Percentiles rank a stretch among this genome's conserved stretches.
phyloP scores from a whole-genome alignment of 1,140 invertebrate genomes.

The Trichonephila clavipes region DNA sequence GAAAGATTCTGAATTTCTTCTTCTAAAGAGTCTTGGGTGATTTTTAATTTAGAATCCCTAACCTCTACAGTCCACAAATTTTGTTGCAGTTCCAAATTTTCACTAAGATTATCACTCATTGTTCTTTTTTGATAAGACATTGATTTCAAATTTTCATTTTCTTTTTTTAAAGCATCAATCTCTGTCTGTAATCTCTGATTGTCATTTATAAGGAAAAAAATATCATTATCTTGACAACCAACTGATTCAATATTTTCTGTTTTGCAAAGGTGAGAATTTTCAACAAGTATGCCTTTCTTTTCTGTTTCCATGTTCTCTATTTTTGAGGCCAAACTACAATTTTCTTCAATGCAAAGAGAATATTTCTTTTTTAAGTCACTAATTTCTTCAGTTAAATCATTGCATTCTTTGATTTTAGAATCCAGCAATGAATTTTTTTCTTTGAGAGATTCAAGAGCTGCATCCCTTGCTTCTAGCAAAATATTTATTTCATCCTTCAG shows the following conservation, averaged over 20 bases:
- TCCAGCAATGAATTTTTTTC: not conserved
- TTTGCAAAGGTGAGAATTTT: conserved; percentile 34
- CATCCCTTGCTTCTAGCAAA: conserved; percentile 48
- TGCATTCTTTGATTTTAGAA: conserved; percentile 6
- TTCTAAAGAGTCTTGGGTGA: not conserved
- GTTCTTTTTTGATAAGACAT: not conserved
- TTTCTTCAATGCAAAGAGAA: conserved; percentile 49
- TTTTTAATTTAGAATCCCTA: not conserved
- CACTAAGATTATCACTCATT: not conserved
- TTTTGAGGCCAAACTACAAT: conserved; percentile 41
- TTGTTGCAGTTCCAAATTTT: not conserved
- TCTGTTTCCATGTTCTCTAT: conserved; percentile 27
- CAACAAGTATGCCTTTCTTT: not conserved
- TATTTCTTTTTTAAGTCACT: conserved; percentile 52
- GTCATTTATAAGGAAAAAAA: conserved; percentile 43
- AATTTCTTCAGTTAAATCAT: conserved; percentile 3
- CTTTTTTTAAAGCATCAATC: conserved; percentile 5
- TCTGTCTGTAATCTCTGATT: conserved; percentile 48
- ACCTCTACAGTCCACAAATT: conserved; percentile 25
- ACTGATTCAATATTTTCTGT: not conserved
- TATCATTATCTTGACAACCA: not conserved
- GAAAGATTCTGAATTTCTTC: conserved; percentile 36
- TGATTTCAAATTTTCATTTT: conserved; percentile 43
- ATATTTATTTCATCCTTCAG: conserved; percentile 26
- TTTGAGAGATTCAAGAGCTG: conserved; percentile 63